phyloP scores from a whole-genome alignment of 2,797 vertebrate species.

The Squalus acanthias region DNA sequence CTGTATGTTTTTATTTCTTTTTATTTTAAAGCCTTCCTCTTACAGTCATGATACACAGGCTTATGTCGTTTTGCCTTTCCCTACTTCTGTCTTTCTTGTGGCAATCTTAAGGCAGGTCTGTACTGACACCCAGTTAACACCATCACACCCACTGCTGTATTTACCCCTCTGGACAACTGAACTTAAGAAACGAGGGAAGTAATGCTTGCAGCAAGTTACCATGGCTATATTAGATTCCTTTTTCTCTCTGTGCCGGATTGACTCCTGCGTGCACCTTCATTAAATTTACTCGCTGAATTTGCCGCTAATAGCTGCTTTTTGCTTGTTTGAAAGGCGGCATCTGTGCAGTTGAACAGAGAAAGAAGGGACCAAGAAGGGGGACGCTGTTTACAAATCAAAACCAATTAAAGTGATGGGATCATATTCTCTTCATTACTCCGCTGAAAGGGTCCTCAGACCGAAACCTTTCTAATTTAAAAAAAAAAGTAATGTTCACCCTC shows the following conservation, averaged over 20 bases:
- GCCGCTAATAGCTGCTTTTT: constrained; percentile 66
- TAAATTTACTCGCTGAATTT: constrained; percentile 71
- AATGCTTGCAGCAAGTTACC: constrained; percentile 67
- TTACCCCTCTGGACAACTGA: constrained; percentile 60
- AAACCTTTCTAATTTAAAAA: background rate
- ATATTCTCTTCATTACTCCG: background rate
- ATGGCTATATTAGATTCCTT: constrained; percentile 63
- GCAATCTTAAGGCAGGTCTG: constrained; percentile 36
- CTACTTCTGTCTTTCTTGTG: background rate
- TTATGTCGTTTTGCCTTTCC: background rate
- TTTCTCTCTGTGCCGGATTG: constrained; percentile 57
- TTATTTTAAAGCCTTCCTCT: background rate
- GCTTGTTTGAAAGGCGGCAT: constrained; percentile 63
- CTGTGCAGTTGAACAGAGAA: constrained; percentile 62
- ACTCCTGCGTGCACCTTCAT: constrained; percentile 56
- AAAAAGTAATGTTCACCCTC: background rate
- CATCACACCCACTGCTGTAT: constrained; percentile 55
- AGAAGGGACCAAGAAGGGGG: constrained; percentile 39
- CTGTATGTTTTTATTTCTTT: background rate
- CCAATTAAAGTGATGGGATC: constrained; percentile 61
- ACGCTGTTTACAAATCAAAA: constrained; percentile 63
- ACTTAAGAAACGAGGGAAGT: constrained; percentile 63
- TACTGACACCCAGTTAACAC: constrained; percentile 37
- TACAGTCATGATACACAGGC: background rate
- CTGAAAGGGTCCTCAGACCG: background rate